phyloP scores from a whole-genome alignment of 2,888 invertebrate species.

The Eristalis intricaria region DNA sequence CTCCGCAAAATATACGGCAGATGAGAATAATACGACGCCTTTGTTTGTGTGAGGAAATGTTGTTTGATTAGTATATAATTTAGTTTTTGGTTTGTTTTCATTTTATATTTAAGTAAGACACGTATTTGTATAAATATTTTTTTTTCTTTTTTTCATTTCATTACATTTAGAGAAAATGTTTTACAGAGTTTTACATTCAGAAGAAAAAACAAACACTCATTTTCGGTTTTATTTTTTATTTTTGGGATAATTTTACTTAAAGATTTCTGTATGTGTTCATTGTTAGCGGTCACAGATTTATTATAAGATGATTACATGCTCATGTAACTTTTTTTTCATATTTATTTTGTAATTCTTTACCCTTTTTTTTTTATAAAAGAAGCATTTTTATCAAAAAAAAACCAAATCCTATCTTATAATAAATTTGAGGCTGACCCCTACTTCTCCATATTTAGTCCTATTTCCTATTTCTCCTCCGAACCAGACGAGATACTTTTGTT shows the following conservation, averaged over 20 bases:
- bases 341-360: no score
- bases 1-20: slow-evolving; percentile 99
- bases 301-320: not conserved
- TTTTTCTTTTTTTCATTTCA: slow-evolving; percentile 7
- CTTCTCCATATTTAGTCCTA: no score
- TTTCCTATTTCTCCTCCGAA: not conserved
- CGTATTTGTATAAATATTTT: slow-evolving; percentile 15
- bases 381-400: no score
- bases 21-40: slow-evolving; percentile 99
- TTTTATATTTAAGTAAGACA: not conserved
- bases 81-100: slow-evolving; percentile 36
- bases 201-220: not conserved
- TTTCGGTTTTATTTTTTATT: not conserved
- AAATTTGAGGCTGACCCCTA: no score
- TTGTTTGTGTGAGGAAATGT: slow-evolving; percentile 76
- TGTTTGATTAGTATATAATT: slow-evolving; percentile 72
- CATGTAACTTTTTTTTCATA: no score
- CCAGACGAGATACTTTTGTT: not conserved
- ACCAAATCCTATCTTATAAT: no score
- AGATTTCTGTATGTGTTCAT: not conserved
- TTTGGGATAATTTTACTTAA: not conserved
- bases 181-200: slow-evolving; percentile 54
- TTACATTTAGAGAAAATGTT: slow-evolving; percentile 11
- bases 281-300: not conserved
- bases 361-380: no score